Evolutionary conservation across 1,140 invertebrate genomes (phyloP).

Genomic region (Triops longicaudatus): DNA sequence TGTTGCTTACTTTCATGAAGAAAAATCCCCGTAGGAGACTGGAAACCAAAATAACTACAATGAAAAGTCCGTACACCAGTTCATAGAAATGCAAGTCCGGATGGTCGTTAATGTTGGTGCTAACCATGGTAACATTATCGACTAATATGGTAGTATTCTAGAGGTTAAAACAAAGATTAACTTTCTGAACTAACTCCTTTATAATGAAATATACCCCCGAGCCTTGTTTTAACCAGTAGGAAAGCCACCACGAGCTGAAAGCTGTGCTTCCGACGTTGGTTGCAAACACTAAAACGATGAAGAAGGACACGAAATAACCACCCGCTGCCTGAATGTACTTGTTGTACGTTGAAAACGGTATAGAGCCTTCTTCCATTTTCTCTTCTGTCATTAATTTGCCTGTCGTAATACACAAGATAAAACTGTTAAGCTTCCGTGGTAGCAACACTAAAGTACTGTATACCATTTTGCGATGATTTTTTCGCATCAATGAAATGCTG

Average conservation of each 20-base stretch:
- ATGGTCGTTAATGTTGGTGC: conserved; percentile 42
- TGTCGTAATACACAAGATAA: conserved; percentile 2
- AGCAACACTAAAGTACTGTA: neutral
- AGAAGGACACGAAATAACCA: conserved; percentile 44
- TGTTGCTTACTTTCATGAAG: conserved; percentile 46
- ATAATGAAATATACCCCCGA: conserved; percentile 34
- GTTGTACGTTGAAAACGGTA: conserved; percentile 43
- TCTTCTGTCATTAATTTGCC: conserved; percentile 42
- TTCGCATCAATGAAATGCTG: neutral
- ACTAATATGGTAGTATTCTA: conserved; percentile 19
- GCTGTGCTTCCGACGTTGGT: conserved; percentile 48
- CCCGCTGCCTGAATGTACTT: conserved; percentile 52
- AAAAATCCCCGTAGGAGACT: conserved; percentile 49
- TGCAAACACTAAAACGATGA: conserved; percentile 49
- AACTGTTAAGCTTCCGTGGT: neutral
- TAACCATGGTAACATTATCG: conserved; percentile 9
- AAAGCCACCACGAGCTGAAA: conserved; percentile 59
- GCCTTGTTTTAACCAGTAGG: conserved; percentile 53
- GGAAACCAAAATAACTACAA: conserved; percentile 46
- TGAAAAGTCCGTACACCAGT: conserved; percentile 44
- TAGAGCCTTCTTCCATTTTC: conserved; percentile 41
- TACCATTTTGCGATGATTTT: neutral
- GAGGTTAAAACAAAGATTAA: neutral
- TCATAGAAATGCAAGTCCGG: conserved; percentile 46
- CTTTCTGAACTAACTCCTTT: neutral